Conservation (phyloP, 2,113 vertebrate genomes). For the Protomyctophum bolini region DNA sequence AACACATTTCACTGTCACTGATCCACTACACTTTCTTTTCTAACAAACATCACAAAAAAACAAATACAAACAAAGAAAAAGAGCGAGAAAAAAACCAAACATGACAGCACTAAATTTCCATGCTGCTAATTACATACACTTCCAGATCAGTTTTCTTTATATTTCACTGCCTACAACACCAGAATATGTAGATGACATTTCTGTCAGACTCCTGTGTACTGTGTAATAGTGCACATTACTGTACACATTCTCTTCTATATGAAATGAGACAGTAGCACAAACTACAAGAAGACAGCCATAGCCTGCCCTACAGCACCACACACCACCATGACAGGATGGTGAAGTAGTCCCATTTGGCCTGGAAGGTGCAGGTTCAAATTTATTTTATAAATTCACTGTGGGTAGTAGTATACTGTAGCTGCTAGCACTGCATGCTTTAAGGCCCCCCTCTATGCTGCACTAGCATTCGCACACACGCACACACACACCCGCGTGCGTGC, state of each 20-base stretch:
- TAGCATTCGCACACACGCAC: neutral
- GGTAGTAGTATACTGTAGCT: conserved; percentile 1
- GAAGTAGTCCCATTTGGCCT: neutral
- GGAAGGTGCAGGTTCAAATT: neutral
- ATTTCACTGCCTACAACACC: neutral
- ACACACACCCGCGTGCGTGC: neutral
- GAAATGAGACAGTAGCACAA: neutral
- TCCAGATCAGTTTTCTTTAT: too few species aligned
- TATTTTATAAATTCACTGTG: neutral
- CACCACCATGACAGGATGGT: neutral
- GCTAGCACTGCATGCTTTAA: neutral
- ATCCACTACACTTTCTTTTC: too few species aligned
- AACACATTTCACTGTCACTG: too few species aligned
- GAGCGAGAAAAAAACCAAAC: too few species aligned
- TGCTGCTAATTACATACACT: too few species aligned
- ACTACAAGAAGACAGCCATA: neutral
- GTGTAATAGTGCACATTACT: too few species aligned
- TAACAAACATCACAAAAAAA: too few species aligned
- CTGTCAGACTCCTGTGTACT: too few species aligned
- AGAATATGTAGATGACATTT: neutral
- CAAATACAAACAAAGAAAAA: too few species aligned
- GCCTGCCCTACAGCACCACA: neutral
- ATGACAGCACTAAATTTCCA: too few species aligned
- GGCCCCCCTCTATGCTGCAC: neutral
- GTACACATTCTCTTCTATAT: neutral